phyloP scores from a whole-genome alignment of 1,140 invertebrate species.

The Belonocnema kinseyi region DNA sequence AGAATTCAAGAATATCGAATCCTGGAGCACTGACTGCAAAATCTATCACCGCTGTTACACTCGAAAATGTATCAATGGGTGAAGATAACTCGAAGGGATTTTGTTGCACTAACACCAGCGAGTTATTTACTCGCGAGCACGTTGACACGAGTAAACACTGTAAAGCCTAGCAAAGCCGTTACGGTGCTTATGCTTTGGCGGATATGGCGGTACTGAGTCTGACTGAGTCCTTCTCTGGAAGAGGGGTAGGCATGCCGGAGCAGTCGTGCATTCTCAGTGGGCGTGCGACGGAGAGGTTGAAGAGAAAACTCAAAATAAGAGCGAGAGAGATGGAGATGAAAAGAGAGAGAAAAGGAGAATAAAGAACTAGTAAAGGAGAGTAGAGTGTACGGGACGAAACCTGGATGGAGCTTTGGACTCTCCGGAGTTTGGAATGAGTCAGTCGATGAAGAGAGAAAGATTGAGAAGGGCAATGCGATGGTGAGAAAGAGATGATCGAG shows the following conservation, averaged over 20 bases:
- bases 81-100: background rate
- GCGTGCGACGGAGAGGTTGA: conserved; percentile 62
- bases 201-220: conserved; percentile 73
- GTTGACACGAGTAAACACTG: conserved; percentile 20
- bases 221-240: conserved; percentile 42
- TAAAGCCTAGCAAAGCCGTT: conserved; percentile 26
- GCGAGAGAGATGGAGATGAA: conserved; percentile 46
- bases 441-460: conserved; percentile 36
- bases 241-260: conserved; percentile 54
- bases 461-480: conserved; percentile 30
- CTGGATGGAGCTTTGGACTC: conserved; percentile 36
- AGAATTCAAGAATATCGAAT: background rate
- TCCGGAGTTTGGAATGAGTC: conserved; percentile 35
- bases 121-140: conserved; percentile 23
- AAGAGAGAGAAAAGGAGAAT: conserved; percentile 51
- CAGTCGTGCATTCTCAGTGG: conserved; percentile 54
- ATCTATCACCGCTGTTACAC: background rate
- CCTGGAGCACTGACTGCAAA: conserved; percentile 1
- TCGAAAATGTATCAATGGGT: background rate
- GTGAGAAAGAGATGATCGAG: conserved; percentile 17
- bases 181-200: conserved; percentile 68
- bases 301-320: conserved; percentile 66
- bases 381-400: conserved; percentile 37
- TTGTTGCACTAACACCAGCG: background rate
- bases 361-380: conserved; percentile 24